A percentile compares a stretch with the other conserved stretches of the same genome.
These are phyloP conservation scores for Archips xylosteana DNA, from an alignment of 2,888 invertebrate genomes.

Conservation along the genomic window DNA sequence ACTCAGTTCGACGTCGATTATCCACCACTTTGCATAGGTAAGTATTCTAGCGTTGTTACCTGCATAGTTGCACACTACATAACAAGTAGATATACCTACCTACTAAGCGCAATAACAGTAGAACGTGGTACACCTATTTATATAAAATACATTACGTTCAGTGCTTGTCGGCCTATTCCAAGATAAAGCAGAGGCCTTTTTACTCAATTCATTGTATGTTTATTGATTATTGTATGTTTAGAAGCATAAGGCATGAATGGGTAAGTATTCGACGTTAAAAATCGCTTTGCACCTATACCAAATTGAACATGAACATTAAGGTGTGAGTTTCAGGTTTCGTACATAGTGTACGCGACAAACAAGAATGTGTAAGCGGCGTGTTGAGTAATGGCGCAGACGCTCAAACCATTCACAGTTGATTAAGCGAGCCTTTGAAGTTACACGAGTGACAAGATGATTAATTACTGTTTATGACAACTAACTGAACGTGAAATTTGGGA, in stretches of 20 bases:
- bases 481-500: conserved; percentile 55
- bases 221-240: too few relatives aligned
- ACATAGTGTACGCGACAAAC: conserved; percentile 64
- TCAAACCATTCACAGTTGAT: conserved; percentile 77
- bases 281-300: not conserved
- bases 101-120: not conserved
- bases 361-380: conserved; percentile 73
- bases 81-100: not conserved
- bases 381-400: conserved; percentile 74
- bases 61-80: not conserved
- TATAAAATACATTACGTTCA: not conserved
- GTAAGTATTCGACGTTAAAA: not conserved
- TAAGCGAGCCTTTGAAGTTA: conserved; percentile 78
- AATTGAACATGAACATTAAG: conserved; percentile 37
- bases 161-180: not conserved
- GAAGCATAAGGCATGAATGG: not conserved
- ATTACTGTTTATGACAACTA: conserved; percentile 77
- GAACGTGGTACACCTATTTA: not conserved
- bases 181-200: not conserved
- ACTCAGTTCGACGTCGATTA: conserved; percentile 15
- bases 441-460: conserved; percentile 74
- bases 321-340: conserved; percentile 61
- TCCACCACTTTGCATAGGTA: not conserved
- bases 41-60: conserved; percentile 4
- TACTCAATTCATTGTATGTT: not conserved